Evolutionary conservation across 2,113 vertebrate genomes (phyloP), one percentile per base, ranked within the genome.

Genomic region (Myiopsitta monachus): DNA sequence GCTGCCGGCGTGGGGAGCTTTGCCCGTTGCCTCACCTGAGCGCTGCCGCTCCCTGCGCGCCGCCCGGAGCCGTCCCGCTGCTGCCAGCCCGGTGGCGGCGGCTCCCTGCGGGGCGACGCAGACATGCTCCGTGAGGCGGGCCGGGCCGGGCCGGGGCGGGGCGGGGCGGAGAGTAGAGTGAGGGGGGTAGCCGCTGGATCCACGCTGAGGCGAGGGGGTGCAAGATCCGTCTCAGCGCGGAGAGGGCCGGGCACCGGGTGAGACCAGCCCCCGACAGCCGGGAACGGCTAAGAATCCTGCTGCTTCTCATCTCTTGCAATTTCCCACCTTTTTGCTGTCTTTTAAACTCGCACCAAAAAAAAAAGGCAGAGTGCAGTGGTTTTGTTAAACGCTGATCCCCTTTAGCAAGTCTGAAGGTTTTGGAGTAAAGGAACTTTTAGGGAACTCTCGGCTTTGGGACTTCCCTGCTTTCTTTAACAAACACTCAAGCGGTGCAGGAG

Each of bases 401-500:
- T 69, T 33, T 23, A 52, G 33, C 10, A 39, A 47, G 30, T 10
- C 43, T 31, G 80, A 57, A 54, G 21, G 36, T 19, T 81, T 67
- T 7, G 38, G 41, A n/a, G 24, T 47, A 39, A 74, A 80, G 19
- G 61, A 63, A 67, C 64, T 63, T 43, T 14, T 6, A 23, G 36
- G 68, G 63, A 68, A 51, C 5, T n/a, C 14, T n/a, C 43, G 46
- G 16, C 74, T 47, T 27, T 3, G 12, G 14, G 8, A 18, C 33
- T 76, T 61, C 38, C 11, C 39, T 11, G 19, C 22, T 78, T 57
- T 7, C 28, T 49, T 68, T 68, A 61, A 87, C 9, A 39, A 83
- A 79, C 2, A 30, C 1, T 14, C 15, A 1, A 1, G 22, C 0
- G 0, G 26, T 7, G 18, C 39, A 51, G 66, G 22, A 77, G 8